Percentiles rank a stretch among this genome's conserved stretches.
phyloP scores from a whole-genome alignment of 2,797 vertebrate species.

The Alfaro cultratus region DNA sequence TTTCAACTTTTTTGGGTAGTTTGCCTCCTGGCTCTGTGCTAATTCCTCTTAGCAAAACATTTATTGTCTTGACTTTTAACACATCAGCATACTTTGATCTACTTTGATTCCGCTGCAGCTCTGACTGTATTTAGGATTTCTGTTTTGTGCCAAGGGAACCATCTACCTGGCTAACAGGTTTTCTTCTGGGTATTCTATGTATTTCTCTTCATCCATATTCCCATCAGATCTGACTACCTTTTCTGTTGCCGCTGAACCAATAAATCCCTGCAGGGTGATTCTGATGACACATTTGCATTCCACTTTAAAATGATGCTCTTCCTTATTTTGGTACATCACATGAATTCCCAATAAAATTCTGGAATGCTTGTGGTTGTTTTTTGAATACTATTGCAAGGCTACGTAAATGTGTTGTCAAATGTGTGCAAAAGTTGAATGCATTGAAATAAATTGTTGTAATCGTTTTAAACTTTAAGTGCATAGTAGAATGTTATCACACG shows the following conservation, averaged over 20 bases:
- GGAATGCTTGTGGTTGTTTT: not conserved
- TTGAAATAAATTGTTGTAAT: constrained; percentile 2
- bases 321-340: not conserved
- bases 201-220: not conserved
- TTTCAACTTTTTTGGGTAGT: not conserved
- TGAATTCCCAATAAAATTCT: not conserved
- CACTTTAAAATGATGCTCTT: not conserved
- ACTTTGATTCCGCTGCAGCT: not conserved
- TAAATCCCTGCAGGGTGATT: not conserved
- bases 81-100: not conserved
- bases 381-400: not conserved
- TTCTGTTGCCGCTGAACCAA: not conserved
- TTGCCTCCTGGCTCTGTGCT: not conserved
- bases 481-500: constrained; percentile 6
- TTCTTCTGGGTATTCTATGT: not conserved
- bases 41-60: not conserved
- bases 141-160: not conserved
- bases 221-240: not conserved
- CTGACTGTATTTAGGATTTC: not conserved
- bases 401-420: constrained; percentile 6
- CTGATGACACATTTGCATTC: not conserved
- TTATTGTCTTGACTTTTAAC: not conserved
- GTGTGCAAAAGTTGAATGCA: constrained; percentile 11
- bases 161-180: not conserved
- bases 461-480: not conserved